Conservation (phyloP, 2,797 vertebrate genomes). For the Buphagus erythrorhynchus region DNA sequence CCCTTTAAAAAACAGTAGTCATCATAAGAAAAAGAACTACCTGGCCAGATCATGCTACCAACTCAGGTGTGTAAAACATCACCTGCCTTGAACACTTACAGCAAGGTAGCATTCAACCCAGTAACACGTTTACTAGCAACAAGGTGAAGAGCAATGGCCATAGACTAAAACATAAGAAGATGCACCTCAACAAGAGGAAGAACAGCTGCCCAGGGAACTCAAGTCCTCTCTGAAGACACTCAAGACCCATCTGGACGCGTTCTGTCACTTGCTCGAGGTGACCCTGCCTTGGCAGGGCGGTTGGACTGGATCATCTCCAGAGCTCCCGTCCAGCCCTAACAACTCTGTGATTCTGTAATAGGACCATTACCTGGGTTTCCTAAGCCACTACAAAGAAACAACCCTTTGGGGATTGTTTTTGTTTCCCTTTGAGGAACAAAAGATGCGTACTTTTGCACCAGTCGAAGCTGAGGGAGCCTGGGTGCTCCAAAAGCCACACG, state of each 20-base stretch:
- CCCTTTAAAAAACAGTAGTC: neutral
- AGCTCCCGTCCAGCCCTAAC: neutral
- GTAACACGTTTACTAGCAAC: neutral
- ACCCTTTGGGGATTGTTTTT: too few species aligned
- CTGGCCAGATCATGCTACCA: neutral
- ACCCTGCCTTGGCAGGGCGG: neutral
- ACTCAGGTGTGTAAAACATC: neutral
- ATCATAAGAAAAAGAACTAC: neutral
- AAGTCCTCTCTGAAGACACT: too few species aligned
- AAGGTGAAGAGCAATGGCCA: rapidly evolving
- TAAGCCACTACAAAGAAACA: neutral
- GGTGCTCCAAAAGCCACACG: neutral
- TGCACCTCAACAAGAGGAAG: neutral
- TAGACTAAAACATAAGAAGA: neutral
- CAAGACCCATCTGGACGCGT: rapidly evolving
- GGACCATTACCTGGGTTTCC: rapidly evolving
- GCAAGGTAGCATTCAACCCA: neutral
- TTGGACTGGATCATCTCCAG: neutral
- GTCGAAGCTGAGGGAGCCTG: rapidly evolving
- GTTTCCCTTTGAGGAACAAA: too few species aligned
- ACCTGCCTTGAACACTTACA: neutral
- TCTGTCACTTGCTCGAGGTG: neutral
- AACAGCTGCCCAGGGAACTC: neutral
- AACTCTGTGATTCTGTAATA: neutral
- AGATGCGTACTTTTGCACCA: neutral